These are phyloP conservation scores for Lagodon rhomboides DNA, from an alignment of 2,797 vertebrate species.

Conservation along the genomic window DNA sequence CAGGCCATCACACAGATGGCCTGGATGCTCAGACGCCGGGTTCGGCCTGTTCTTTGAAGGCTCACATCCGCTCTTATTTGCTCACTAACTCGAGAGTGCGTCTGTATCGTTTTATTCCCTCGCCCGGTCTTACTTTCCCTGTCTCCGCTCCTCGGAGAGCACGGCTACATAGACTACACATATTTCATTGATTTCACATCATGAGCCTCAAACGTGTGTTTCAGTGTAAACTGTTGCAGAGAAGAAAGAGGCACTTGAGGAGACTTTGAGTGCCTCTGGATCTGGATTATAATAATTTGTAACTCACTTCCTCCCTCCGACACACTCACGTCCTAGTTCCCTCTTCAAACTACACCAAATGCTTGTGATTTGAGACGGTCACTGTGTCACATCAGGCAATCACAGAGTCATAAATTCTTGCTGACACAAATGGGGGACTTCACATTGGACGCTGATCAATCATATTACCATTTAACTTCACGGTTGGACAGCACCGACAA, in stretches of 20 bases:
- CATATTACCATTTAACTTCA: neutral
- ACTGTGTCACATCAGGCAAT: neutral
- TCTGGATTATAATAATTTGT: neutral
- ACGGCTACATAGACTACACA: constrained; percentile 20
- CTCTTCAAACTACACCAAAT: neutral
- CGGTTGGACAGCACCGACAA: neutral
- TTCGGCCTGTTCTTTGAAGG: constrained; percentile 40
- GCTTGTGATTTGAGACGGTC: constrained; percentile 1
- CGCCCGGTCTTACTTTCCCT: constrained; percentile 20
- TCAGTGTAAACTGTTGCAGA: constrained; percentile 31
- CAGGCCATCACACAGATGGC: constrained; percentile 65
- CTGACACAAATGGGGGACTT: neutral
- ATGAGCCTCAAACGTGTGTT: constrained; percentile 27
- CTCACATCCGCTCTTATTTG: constrained; percentile 26
- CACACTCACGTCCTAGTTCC: neutral
- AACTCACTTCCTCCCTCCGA: constrained; percentile 4
- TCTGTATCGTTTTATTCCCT: constrained; percentile 38
- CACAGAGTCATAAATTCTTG: neutral
- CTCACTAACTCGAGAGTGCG: constrained; percentile 23
- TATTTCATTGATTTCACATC: constrained; percentile 58
- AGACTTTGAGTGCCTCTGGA: constrained; percentile 6
- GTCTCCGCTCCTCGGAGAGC: constrained; percentile 39
- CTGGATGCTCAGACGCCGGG: constrained; percentile 46
- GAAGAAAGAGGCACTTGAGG: constrained; percentile 23
- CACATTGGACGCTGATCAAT: neutral